These are phyloP conservation scores for Cyprinodon diabolis DNA, from an alignment of 2,797 vertebrate genomes.

Conservation along the genomic window DNA sequence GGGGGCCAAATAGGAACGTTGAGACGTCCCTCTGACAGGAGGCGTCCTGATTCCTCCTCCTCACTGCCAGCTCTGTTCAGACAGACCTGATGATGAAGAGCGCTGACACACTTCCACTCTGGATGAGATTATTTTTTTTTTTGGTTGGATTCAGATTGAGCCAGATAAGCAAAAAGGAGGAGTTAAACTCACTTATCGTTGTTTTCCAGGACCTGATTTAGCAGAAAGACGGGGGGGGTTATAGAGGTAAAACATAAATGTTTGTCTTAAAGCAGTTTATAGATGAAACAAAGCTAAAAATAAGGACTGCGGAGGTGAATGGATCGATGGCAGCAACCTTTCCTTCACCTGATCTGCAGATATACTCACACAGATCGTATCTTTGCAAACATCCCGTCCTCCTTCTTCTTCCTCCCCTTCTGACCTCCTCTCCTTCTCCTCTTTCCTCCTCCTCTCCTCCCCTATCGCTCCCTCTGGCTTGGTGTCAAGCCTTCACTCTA, in stretches of 20 bases:
- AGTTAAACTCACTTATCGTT: too few relatives aligned
- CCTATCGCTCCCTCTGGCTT: constrained; percentile 31
- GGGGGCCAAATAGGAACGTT: too few relatives aligned
- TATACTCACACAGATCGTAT: constrained; percentile 5
- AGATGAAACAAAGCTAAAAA: background rate
- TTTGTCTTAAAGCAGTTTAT: background rate
- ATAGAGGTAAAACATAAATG: background rate
- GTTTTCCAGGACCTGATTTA: too few relatives aligned
- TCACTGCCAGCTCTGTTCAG: too few relatives aligned
- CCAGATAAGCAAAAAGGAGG: too few relatives aligned
- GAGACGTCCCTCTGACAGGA: too few relatives aligned
- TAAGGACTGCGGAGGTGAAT: background rate
- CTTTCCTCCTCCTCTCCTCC: constrained; percentile 11
- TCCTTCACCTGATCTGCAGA: background rate
- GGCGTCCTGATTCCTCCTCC: too few relatives aligned
- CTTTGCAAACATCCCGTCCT: background rate
- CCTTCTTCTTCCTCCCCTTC: background rate
- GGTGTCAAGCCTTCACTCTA: constrained; percentile 39
- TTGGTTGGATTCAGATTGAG: too few relatives aligned
- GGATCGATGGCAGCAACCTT: background rate
- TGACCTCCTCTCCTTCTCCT: constrained; percentile 23
- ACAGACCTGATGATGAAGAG: too few relatives aligned
- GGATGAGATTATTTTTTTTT: too few relatives aligned
- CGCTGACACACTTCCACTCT: too few relatives aligned
- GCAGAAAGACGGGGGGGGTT: too few relatives aligned